Base-by-base conservation (phyloP, 2,797 vertebrate species). In the Threskiornis aethiopicus region DNA sequence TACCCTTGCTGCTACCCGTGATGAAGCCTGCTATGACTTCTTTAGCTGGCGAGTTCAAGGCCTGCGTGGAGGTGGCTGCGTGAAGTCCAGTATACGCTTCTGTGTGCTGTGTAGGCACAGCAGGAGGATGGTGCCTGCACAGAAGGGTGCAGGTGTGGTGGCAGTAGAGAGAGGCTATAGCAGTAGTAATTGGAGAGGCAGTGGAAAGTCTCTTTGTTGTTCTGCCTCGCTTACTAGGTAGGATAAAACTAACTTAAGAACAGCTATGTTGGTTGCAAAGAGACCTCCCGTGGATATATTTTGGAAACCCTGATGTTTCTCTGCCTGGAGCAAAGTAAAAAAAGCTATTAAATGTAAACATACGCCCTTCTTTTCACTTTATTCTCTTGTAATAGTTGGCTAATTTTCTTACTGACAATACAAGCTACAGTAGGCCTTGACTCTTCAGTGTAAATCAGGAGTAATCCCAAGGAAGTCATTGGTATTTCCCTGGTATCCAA, bases 81-180 rank as follows among this genome's bases (percentile, higher is more conserved):
- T 55, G 42, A 62, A 69, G 20, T 39, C 49, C 16, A 11, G 6
- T 44, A 41, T 18, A 21, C 0, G 5, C 21, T 51, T 89, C 4
- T 33, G 29, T 1, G 0, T 39, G 20, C 59, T 65, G 10, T 33
- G 22, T 52, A 25, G 49, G 10, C 46, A 6, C 2, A 3, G 10
- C 9, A 21, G 5, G 54, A 61, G 49, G 37, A n/a, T 33, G 29
- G 25, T 57, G 35, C 9, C 13, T 24, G n/a, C 22, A 11, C 17
- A 5, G 71, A 24, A 57, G 25, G 54, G 4, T 57, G 64, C 33
- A 52, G 46, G 13, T 39, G 24, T 41, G 51, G 13, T 89, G 73
- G 49, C 75, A 5, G 25, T 13, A 64, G 39, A 55, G 52, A 35
- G 37, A 47, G 20, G 33, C 18, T 75, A 8, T 7, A 25, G 62